phyloP scores from a whole-genome alignment of 2,113 vertebrate genomes.

The Uropsilus gracilis region DNA sequence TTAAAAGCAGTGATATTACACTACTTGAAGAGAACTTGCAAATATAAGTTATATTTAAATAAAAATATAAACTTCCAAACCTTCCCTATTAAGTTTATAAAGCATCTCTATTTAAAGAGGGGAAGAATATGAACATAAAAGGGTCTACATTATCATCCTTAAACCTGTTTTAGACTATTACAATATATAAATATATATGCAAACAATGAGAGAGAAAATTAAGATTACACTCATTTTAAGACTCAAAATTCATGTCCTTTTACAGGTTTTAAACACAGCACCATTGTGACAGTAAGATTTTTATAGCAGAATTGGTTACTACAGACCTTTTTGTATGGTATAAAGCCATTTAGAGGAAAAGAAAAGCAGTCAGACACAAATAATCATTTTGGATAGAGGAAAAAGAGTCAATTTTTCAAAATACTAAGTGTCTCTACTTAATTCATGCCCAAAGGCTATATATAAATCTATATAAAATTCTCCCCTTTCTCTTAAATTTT shows the following conservation, averaged over 20 bases:
- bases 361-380: conserved; percentile 13
- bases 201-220: not conserved
- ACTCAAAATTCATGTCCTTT: conserved; percentile 22
- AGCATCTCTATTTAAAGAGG: not conserved
- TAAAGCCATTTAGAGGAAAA: conserved; percentile 16
- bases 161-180: not conserved
- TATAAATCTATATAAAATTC: not conserved
- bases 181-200: not conserved
- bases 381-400: not conserved
- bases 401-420: conserved; percentile 53
- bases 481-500: conserved; percentile 21
- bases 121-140: conserved; percentile 17
- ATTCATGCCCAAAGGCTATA: not conserved
- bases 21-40: not conserved
- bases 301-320: not conserved
- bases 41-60: not conserved
- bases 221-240: not conserved
- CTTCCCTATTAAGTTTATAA: not conserved
- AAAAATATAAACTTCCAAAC: conserved; percentile 42
- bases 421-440: not conserved
- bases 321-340: not conserved
- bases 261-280: conserved; percentile 10
- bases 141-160: not conserved
- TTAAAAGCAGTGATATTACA: not conserved
- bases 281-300: not conserved